Percentiles rank a stretch among this genome's conserved stretches.
phyloP scores from a whole-genome alignment of 35 echinoderm and acorn worm genomes.

The Heliocidaris tuberculata region DNA sequence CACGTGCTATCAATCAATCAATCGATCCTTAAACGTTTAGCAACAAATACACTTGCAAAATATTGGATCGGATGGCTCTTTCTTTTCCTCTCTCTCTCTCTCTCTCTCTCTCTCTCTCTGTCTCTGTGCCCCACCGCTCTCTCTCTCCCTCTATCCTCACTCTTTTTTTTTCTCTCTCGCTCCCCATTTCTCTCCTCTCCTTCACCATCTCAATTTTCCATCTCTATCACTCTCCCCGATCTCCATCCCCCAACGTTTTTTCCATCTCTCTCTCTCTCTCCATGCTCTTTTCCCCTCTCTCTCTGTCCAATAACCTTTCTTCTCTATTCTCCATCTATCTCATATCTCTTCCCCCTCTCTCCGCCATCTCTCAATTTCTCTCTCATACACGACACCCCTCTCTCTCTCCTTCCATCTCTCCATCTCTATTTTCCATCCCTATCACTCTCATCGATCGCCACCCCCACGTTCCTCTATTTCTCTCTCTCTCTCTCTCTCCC shows the following conservation, averaged over 20 bases:
- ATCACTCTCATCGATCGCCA: too few species aligned
- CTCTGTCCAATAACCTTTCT: neutral
- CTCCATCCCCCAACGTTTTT: neutral
- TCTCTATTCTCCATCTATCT: too few species aligned
- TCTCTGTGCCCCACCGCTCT: neutral
- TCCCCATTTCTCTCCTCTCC: neutral
- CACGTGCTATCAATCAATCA: neutral
- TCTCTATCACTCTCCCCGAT: neutral
- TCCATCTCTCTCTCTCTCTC: neutral
- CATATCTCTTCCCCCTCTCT: too few species aligned
- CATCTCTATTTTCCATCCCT: too few species aligned
- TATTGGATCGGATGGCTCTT: neutral
- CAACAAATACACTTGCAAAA: neutral
- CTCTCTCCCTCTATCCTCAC: neutral
- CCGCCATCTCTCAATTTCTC: too few species aligned
- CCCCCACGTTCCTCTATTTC: neutral
- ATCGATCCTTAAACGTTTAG: neutral
- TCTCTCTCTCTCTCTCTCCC: neutral
- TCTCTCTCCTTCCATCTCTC: too few species aligned
- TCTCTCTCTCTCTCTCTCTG: too few species aligned
- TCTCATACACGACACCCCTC: too few species aligned
- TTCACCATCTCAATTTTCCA: neutral
- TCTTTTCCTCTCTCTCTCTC: neutral
- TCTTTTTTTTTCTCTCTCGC: too few species aligned
- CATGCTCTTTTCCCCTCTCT: too few species aligned